These are phyloP conservation scores for Syrmaticus mikado DNA, from an alignment of 2,113 vertebrate species.

Conservation along the genomic window DNA sequence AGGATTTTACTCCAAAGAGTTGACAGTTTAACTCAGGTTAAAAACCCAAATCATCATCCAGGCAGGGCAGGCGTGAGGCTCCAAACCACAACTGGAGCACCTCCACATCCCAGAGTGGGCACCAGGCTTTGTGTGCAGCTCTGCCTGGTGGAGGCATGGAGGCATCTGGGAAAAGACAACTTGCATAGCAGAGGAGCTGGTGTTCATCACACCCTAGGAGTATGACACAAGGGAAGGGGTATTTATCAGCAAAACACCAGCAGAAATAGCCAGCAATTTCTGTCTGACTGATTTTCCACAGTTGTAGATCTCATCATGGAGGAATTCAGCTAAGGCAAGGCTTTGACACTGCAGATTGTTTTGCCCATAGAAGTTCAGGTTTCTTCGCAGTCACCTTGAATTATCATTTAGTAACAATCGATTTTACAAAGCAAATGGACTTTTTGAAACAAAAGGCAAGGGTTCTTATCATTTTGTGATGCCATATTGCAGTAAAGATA, in stretches of 20 bases:
- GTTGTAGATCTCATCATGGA: neutral
- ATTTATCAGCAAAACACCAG: neutral
- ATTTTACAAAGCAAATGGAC: neutral
- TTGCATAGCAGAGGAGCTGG: neutral
- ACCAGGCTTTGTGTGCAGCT: neutral
- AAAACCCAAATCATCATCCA: neutral
- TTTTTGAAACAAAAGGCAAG: neutral
- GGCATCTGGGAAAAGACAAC: neutral
- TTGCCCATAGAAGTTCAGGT: neutral
- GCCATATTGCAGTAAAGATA: constrained; percentile 7
- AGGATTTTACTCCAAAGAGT: neutral
- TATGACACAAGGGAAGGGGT: neutral
- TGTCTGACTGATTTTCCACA: neutral
- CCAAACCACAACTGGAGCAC: neutral
- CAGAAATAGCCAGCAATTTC: neutral
- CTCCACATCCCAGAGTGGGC: fast-evolving
- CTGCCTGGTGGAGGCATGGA: neutral
- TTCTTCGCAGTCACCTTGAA: neutral
- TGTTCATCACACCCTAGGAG: neutral
- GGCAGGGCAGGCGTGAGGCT: neutral
- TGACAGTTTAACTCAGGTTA: neutral
- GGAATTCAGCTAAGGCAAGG: neutral
- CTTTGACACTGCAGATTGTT: neutral
- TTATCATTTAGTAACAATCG: neutral
- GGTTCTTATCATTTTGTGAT: neutral